Conservation (phyloP, 2,113 vertebrate genomes). For the Casuarius casuarius region DNA sequence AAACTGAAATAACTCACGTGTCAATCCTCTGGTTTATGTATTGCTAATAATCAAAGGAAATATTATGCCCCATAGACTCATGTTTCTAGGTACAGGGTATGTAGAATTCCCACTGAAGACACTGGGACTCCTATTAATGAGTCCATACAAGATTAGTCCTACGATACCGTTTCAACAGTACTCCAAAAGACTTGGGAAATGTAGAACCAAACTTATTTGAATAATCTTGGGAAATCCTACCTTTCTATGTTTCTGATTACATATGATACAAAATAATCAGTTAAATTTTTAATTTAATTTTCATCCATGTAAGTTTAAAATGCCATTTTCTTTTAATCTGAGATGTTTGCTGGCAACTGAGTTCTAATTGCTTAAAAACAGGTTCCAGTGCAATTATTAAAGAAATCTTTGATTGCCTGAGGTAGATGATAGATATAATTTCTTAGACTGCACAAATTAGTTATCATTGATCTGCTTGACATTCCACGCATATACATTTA, state of each 20-base stretch:
- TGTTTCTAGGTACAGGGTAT: neutral
- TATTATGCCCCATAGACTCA: neutral
- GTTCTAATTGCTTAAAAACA: conserved; percentile 79
- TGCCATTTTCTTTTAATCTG: conserved; percentile 63
- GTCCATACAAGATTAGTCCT: neutral
- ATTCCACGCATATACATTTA: conserved; percentile 62
- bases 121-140: neutral
- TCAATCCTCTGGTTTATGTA: neutral
- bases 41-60: neutral
- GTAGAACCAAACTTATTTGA: conserved; percentile 33
- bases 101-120: neutral
- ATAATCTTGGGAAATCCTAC: conserved; percentile 8
- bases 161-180: neutral
- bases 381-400: conserved; percentile 76
- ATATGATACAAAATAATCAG: conserved; percentile 13
- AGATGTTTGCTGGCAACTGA: conserved; percentile 69
- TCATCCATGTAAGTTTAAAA: conserved; percentile 69
- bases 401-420: conserved; percentile 73
- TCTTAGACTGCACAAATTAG: conserved; percentile 73
- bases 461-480: conserved; percentile 76
- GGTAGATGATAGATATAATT: conserved; percentile 68
- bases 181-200: neutral
- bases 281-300: conserved; percentile 69
- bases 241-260: conserved; percentile 42
- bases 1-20: neutral